phyloP scores from a whole-genome alignment of 2,113 vertebrate species.

The Terrapene triunguis region DNA sequence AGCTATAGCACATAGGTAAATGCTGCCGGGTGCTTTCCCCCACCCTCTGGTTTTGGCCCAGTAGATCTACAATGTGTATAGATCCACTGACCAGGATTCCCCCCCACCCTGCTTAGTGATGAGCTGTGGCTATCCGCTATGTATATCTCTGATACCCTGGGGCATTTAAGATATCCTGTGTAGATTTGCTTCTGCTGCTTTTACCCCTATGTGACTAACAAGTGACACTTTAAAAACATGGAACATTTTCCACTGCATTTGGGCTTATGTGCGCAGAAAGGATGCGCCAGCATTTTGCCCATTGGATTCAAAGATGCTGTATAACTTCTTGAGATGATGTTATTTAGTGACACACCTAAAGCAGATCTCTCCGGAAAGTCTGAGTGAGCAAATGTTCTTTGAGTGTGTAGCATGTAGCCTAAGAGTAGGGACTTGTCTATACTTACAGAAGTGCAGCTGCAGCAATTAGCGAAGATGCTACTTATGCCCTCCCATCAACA shows the following conservation, averaged over 20 bases:
- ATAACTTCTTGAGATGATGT: neutral
- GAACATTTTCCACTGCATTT: neutral
- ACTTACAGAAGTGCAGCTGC: neutral
- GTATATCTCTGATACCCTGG: neutral
- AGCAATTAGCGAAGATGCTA: neutral
- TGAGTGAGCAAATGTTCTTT: neutral
- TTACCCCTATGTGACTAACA: neutral
- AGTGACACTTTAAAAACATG: neutral
- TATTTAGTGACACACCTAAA: neutral
- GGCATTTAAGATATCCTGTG: neutral
- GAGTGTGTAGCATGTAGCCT: neutral
- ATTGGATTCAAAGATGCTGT: neutral
- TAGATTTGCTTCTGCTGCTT: neutral
- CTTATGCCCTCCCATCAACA: neutral
- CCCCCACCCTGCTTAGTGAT: accelerated
- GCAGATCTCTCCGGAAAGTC: neutral
- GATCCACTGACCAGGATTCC: neutral
- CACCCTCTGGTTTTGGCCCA: neutral
- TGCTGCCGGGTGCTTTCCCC: neutral
- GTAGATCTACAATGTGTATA: neutral
- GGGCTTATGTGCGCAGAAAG: neutral
- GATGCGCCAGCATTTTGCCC: neutral
- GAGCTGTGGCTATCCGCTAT: neutral
- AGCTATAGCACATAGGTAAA: slow-evolving; percentile 1
- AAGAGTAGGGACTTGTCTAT: neutral